Evolutionary conservation across 2,888 invertebrate genomes (phyloP).

Genomic region (Lycocerus yunnanus): DNA sequence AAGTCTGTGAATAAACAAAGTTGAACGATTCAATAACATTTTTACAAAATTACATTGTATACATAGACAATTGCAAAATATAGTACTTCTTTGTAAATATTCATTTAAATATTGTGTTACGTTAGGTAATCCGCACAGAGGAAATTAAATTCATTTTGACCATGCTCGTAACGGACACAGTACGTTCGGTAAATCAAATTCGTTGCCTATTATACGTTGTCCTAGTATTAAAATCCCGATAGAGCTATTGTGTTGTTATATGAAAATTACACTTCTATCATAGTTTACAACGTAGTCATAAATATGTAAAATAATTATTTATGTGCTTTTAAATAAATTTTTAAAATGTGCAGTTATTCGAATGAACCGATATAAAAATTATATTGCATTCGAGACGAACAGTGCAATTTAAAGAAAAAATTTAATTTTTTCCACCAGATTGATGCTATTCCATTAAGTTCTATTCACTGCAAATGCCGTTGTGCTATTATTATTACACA

Average conservation of each 20-base stretch:
- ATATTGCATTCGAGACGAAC: not conserved
- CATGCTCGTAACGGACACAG: conserved; percentile 32
- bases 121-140: conserved; percentile 36
- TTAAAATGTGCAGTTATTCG: not conserved
- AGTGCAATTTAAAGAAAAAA: no score
- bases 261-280: conserved; percentile 25
- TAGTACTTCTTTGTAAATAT: conserved; percentile 32
- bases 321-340: not conserved
- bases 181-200: conserved; percentile 33
- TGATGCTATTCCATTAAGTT: not conserved
- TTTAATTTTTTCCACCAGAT: not conserved
- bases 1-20: not conserved
- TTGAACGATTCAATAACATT: not conserved
- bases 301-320: conserved; percentile 8
- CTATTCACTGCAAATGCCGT: not conserved
- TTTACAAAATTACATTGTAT: not conserved
- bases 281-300: conserved; percentile 24
- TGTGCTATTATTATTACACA: no score
- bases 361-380: not conserved
- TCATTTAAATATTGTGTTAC: conserved; percentile 25
- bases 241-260: conserved; percentile 27
- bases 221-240: conserved; percentile 29
- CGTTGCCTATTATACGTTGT: conserved; percentile 29
- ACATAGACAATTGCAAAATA: conserved; percentile 4
- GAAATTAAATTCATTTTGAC: conserved; percentile 39